phyloP scores from a whole-genome alignment of 2,797 vertebrate genomes.

The Gymnocypris eckloni region DNA sequence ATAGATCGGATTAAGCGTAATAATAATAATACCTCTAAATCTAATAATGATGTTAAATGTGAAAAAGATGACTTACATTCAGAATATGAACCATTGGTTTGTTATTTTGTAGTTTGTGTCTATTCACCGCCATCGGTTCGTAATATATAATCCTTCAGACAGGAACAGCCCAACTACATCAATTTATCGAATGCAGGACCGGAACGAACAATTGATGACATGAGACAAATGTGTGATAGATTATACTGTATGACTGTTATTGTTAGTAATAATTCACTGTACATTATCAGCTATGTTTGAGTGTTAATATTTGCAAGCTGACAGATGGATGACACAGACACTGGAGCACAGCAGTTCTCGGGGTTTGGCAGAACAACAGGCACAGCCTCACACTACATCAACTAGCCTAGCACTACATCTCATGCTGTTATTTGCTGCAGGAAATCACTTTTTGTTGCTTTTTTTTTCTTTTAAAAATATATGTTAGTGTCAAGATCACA shows the following conservation, averaged over 20 bases:
- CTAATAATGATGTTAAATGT: conserved; percentile 4
- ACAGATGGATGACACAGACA: conserved; percentile 17
- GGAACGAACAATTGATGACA: not conserved
- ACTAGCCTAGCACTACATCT: conserved; percentile 30
- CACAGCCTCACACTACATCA: conserved; percentile 33
- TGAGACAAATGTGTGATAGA: not conserved
- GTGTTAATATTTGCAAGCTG: conserved; percentile 34
- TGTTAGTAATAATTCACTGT: conserved; percentile 17
- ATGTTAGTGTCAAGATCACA: conserved; percentile 30
- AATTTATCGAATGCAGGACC: not conserved
- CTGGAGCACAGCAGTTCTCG: conserved; percentile 16
- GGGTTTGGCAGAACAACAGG: conserved; percentile 37
- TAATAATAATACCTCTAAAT: conserved; percentile 32
- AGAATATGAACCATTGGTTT: conserved; percentile 51
- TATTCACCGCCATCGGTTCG: not conserved
- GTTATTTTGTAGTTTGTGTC: not conserved
- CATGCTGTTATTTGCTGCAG: conserved; percentile 52
- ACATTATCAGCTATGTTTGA: not conserved
- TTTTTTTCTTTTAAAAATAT: conserved; percentile 4
- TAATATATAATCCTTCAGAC: not conserved
- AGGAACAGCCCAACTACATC: not conserved
- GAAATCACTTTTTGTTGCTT: not conserved
- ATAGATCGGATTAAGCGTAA: conserved; percentile 49
- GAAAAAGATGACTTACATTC: conserved; percentile 65
- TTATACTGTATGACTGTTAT: not conserved